Base-by-base conservation (phyloP, 2,113 vertebrate species). In the Catharus fuscescens region DNA sequence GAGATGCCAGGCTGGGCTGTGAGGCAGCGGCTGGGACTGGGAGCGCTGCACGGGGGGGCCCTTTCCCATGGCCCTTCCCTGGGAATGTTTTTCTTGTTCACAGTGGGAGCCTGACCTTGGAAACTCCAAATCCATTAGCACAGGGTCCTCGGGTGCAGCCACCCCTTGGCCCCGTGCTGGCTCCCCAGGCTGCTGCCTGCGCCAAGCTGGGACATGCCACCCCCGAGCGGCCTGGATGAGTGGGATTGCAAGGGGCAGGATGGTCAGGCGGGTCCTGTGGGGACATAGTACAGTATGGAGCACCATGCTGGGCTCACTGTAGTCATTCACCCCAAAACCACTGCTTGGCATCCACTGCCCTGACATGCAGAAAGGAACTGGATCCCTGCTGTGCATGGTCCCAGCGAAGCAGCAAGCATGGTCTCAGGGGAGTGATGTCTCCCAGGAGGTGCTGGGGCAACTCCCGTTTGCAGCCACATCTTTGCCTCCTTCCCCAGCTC, bases 21-120 rank as follows among this genome's bases (percentile, higher is more conserved):
- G 70, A 85, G 85, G 90, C 96, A 92, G 85, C 0, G 0, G 60
- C 82, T 93, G 83, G 61, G 80, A 64, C 80, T 88, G 94, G 45
- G 71, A 96, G 92, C 2, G 1, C 64, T 4, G 6, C 0, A 0
- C 18, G 1, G 54, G 54, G 82, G 91, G 81, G 45, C 0, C 47
- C 74, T 86, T 96, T 96, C 92, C 97, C 92, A 95, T 82, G 88
- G 94, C 76, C 92, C 88, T 92, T 92, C 56, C 78, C 93, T 90
- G 93, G 91, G 90, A 93, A 96, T 93, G 83, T 97, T 95, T 93
- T 95, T 86, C 90, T 89, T 85, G 88, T 65, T 95, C 3, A 11
- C 9, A 12, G 80, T 85, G 93, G 67, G 92, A 96, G 88, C 95
- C 74, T 93, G 90, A 96, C 92, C 95, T 93, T 86, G 56, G 83